Percentiles rank a stretch among this genome's conserved stretches.
Conservation (phyloP, 2,797 vertebrate genomes). For the Amphiprion clarkii region DNA sequence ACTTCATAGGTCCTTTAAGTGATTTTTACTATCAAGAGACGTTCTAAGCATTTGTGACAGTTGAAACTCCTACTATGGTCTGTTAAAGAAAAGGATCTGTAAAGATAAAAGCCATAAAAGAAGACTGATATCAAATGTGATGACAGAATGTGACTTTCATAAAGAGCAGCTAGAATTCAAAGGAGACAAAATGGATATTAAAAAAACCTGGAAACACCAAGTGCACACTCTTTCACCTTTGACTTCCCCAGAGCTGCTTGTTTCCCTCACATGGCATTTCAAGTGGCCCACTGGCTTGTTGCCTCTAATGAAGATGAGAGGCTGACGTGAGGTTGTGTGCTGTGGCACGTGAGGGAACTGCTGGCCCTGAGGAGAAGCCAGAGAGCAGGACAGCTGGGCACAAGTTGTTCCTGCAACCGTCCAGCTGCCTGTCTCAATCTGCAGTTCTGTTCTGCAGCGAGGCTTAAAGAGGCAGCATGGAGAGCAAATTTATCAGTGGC, state of each 20-base stretch:
- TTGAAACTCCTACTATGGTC: no score
- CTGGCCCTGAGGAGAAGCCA: constrained; percentile 51
- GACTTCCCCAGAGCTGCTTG: constrained; percentile 1
- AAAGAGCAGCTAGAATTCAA: no score
- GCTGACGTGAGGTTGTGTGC: constrained; percentile 38
- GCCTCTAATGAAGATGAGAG: constrained; percentile 15
- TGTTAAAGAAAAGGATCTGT: no score
- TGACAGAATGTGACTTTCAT: no score
- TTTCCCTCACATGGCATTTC: constrained; percentile 14
- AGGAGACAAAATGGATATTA: not conserved
- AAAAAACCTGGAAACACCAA: not conserved
- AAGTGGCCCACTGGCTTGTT: constrained; percentile 27
- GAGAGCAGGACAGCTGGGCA: constrained; percentile 58
- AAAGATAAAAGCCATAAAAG: no score
- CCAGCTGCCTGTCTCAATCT: constrained; percentile 66
- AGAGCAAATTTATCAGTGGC: constrained; percentile 47
- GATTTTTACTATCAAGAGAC: no score
- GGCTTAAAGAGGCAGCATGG: constrained; percentile 64
- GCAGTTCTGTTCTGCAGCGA: constrained; percentile 40
- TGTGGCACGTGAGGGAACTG: constrained; percentile 32
- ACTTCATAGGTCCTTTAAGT: no score
- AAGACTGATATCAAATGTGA: no score
- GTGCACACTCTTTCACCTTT: not conserved
- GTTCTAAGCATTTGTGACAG: no score
- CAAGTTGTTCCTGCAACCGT: constrained; percentile 44